Conservation (phyloP, 2,888 invertebrate genomes). For the Seira musarum region DNA sequence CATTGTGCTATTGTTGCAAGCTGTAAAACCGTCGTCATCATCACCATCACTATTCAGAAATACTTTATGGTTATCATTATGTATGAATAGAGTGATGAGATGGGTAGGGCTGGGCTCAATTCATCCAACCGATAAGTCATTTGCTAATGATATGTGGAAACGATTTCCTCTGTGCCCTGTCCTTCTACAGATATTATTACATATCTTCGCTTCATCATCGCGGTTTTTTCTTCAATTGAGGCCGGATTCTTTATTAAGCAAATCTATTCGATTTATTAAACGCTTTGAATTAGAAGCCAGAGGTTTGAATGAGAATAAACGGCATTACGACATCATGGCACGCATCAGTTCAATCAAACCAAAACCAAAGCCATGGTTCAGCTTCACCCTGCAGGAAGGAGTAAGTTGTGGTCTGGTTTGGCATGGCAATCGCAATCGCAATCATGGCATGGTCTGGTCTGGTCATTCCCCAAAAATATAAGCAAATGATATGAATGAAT, state of each 20-base stretch:
- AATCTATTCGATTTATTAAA: too few relatives aligned
- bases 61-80: slow-evolving; percentile 15
- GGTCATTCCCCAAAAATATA: too few relatives aligned
- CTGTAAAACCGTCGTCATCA: slow-evolving; percentile 43
- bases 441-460: too few relatives aligned
- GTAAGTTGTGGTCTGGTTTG: slow-evolving; percentile 10
- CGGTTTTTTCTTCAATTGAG: too few relatives aligned
- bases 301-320: too few relatives aligned
- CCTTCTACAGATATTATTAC: slow-evolving; percentile 7
- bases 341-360: background rate
- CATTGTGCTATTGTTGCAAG: slow-evolving; percentile 29
- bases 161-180: slow-evolving; percentile 44
- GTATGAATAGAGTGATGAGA: slow-evolving; percentile 55
- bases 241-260: too few relatives aligned
- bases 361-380: too few relatives aligned
- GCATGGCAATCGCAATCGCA: too few relatives aligned
- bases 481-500: background rate
- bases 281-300: too few relatives aligned
- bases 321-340: background rate
- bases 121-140: slow-evolving; percentile 47
- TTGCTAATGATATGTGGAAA: slow-evolving; percentile 53
- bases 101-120: slow-evolving; percentile 53
- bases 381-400: background rate
- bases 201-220: too few relatives aligned
- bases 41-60: background rate